A percentile compares a stretch with the other conserved stretches of the same genome.
phyloP scores from a whole-genome alignment of 2,797 vertebrate genomes.

The Euthynnus affinis region DNA sequence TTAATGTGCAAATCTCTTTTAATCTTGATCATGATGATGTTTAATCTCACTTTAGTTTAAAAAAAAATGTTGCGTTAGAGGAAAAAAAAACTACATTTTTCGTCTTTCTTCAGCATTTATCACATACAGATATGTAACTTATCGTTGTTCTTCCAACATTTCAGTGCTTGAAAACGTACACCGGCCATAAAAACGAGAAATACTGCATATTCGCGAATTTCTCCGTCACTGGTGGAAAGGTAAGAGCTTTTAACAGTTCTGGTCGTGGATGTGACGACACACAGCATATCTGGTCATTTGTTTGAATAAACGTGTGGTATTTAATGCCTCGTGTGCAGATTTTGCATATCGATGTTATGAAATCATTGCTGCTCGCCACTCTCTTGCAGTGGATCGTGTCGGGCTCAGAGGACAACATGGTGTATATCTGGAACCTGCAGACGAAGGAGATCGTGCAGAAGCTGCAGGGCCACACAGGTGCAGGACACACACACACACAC shows the following conservation, averaged over 20 bases:
- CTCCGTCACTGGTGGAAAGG: constrained; percentile 98
- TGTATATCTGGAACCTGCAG: constrained; percentile 99
- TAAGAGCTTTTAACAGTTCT: constrained; percentile 56
- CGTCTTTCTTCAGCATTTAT: too few relatives aligned
- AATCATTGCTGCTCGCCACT: neutral
- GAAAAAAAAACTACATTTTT: too few relatives aligned
- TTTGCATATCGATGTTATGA: neutral
- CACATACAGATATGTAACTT: neutral
- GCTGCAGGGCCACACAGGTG: constrained; percentile 98
- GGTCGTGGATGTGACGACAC: neutral
- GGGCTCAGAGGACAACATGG: constrained; percentile 98
- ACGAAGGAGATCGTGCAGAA: constrained; percentile 99
- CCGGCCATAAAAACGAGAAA: constrained; percentile 99
- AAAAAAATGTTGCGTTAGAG: neutral
- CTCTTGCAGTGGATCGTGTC: constrained; percentile 96
- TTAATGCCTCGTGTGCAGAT: neutral
- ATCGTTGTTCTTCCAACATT: neutral
- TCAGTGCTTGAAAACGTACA: constrained; percentile 99
- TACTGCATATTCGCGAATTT: constrained; percentile 99
- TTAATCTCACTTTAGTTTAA: too few relatives aligned
- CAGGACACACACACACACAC: constrained; percentile 7
- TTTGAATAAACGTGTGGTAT: neutral
- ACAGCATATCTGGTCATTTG: neutral
- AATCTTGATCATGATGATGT: neutral
- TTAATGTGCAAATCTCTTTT: too few relatives aligned